Percentiles rank a stretch among this genome's conserved stretches.
Conservation (phyloP, 2,113 vertebrate species). For the Lamprologus tigripictilis region DNA sequence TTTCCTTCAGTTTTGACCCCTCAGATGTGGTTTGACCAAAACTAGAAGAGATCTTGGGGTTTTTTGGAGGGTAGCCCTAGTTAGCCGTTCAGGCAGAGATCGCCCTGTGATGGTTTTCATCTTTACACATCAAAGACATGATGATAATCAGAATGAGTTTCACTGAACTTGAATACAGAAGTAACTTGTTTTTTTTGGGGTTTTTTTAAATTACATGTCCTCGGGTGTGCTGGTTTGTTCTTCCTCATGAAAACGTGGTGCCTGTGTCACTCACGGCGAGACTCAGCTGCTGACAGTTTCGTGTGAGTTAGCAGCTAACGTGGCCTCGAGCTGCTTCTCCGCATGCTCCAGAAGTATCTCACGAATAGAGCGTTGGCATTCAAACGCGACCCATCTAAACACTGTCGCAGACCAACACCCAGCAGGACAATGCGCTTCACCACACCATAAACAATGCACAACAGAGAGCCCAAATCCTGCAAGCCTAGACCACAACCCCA, state of each 20-base stretch:
- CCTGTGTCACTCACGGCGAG: background rate
- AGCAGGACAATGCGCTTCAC: background rate
- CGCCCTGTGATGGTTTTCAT: background rate
- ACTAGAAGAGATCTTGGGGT: background rate
- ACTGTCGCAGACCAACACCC: background rate
- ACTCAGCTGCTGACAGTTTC: background rate
- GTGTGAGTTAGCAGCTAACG: background rate
- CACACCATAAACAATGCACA: background rate
- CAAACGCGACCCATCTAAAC: background rate
- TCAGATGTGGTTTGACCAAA: background rate
- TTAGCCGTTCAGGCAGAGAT: background rate
- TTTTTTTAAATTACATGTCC: background rate
- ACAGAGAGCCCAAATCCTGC: background rate
- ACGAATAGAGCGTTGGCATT: background rate
- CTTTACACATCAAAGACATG: background rate
- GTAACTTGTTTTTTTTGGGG: background rate
- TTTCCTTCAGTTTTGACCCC: background rate
- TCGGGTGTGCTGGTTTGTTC: background rate
- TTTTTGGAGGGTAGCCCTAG: background rate
- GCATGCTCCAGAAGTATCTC: background rate
- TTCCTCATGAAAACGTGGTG: background rate
- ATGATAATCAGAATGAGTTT: background rate
- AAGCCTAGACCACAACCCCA: background rate
- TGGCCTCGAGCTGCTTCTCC: background rate
- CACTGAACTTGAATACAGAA: background rate